phyloP scores from a whole-genome alignment of 2,888 invertebrate genomes.

The Syritta pipiens region DNA sequence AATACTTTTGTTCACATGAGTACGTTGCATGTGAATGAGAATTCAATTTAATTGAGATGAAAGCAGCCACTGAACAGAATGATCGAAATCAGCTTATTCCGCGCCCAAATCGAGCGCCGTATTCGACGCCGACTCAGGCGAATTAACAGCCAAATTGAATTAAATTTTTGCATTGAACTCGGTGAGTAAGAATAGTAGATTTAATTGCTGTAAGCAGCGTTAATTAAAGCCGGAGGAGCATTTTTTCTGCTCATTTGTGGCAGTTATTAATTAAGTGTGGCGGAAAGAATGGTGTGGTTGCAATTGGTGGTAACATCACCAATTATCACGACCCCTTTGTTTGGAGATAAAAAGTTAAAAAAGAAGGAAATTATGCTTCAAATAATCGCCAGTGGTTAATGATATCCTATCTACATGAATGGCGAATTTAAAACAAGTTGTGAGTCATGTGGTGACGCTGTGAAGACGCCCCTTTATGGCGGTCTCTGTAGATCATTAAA shows the following conservation, averaged over 20 bases:
- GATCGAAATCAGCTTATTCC: background rate
- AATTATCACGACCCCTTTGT: too few relatives aligned
- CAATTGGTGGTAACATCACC: background rate
- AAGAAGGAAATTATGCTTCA: too few relatives aligned
- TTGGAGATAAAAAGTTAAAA: too few relatives aligned
- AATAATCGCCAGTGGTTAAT: too few relatives aligned
- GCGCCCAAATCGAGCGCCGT: background rate
- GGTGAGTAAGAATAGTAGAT: background rate
- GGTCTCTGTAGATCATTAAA: too few relatives aligned
- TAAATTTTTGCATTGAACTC: background rate
- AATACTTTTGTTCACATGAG: background rate
- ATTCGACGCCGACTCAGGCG: background rate
- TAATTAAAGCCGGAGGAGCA: background rate
- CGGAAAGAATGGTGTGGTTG: too few relatives aligned
- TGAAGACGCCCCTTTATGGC: too few relatives aligned
- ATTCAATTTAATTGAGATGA: background rate
- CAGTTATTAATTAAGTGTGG: background rate
- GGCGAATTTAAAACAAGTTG: too few relatives aligned
- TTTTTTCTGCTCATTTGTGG: background rate
- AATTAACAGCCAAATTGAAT: background rate
- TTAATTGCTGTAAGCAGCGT: background rate
- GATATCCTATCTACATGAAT: too few relatives aligned
- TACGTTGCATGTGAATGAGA: background rate
- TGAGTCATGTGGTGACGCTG: too few relatives aligned
- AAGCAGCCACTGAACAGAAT: background rate